A percentile compares a stretch with the other conserved stretches of the same genome.
phyloP scores from a whole-genome alignment of 2,888 invertebrate genomes.

The Punctoribates punctum region DNA sequence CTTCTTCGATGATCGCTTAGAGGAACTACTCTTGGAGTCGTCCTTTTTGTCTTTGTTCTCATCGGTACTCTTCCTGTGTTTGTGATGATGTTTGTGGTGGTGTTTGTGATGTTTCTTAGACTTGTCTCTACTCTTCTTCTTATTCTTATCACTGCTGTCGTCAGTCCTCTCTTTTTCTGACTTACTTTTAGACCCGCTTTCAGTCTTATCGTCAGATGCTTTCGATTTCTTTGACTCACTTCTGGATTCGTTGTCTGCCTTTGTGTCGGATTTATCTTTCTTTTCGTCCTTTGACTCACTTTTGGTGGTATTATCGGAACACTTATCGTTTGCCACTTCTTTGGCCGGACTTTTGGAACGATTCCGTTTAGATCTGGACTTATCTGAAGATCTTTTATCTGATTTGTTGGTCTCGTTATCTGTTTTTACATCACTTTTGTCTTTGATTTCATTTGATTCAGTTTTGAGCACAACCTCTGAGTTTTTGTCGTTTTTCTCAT shows the following conservation, averaged over 20 bases:
- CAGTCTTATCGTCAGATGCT: no score
- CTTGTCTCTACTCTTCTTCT: conserved; percentile 27
- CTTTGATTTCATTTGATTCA: no score
- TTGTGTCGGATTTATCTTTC: neutral
- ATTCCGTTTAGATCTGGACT: no score
- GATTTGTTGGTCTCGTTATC: no score
- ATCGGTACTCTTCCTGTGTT: conserved; percentile 26
- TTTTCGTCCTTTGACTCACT: neutral
- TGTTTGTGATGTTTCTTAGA: conserved; percentile 29
- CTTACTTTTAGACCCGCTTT: neutral
- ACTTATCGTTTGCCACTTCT: neutral
- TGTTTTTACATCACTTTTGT: no score
- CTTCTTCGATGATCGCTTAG: no score
- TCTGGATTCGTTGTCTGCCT: neutral
- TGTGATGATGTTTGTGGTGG: conserved; percentile 39
- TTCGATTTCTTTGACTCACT: neutral
- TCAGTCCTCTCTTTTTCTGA: neutral
- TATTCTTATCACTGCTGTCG: neutral
- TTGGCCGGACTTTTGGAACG: neutral
- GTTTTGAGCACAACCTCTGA: no score
- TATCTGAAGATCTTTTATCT: no score
- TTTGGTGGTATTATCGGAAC: neutral
- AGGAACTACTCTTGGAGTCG: no score
- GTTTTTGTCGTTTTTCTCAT: no score
- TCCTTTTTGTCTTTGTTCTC: neutral